phyloP scores from a whole-genome alignment of 2,113 vertebrate species.

The Lethenteron reissneri region DNA sequence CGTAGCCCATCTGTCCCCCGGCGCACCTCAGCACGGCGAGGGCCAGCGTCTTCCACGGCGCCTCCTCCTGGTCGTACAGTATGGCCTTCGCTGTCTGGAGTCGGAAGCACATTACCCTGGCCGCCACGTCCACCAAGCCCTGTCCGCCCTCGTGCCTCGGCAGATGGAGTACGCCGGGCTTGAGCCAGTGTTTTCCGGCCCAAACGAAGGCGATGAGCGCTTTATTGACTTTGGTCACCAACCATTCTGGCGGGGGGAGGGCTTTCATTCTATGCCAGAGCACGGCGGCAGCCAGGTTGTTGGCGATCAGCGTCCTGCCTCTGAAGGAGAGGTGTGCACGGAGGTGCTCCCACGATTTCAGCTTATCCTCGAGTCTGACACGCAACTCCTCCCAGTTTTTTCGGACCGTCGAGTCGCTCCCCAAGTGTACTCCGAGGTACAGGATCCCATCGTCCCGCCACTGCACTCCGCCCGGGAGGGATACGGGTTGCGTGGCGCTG shows the following conservation, averaged over 20 bases:
- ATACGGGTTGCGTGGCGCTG: not conserved
- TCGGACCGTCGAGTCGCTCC: not conserved
- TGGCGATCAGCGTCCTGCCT: not conserved
- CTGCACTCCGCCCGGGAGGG: not conserved
- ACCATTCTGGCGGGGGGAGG: not conserved
- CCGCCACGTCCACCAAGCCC: not conserved
- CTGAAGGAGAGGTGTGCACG: not conserved
- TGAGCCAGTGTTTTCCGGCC: slow-evolving; percentile 1
- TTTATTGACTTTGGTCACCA: not conserved
- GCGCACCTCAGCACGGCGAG: no score
- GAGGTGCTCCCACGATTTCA: not conserved
- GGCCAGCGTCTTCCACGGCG: no score
- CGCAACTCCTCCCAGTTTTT: not conserved
- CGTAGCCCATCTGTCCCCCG: no score
- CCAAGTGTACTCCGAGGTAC: not conserved
- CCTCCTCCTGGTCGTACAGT: no score
- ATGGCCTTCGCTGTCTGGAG: not conserved
- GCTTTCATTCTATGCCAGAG: not conserved
- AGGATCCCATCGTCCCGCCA: not conserved
- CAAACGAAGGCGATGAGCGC: not conserved
- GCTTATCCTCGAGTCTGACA: not conserved
- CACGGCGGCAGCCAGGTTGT: not conserved
- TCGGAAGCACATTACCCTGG: not conserved
- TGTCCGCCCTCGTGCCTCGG: not conserved
- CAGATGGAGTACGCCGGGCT: not conserved